Evolutionary conservation across 2,113 vertebrate species (phyloP).

Genomic region (Notiomystis cincta): DNA sequence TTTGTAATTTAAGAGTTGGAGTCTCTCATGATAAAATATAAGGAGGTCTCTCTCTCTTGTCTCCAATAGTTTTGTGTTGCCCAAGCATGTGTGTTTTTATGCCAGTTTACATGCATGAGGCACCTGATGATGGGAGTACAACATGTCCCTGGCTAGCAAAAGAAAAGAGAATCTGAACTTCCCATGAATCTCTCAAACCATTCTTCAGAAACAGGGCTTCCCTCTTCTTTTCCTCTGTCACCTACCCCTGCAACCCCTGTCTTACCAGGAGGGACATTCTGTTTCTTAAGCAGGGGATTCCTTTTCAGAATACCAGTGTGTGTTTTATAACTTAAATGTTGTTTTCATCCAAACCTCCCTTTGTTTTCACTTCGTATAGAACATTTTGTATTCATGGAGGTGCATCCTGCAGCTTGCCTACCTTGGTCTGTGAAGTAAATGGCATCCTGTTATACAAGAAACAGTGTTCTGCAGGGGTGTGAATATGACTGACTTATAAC

Average conservation of each 20-base stretch:
- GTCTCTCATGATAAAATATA: not conserved
- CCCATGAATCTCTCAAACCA: not conserved
- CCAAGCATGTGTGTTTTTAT: not conserved
- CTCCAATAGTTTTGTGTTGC: not conserved
- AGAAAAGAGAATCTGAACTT: not conserved
- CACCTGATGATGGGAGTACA: not conserved
- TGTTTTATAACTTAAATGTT: not conserved
- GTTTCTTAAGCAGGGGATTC: rapidly evolving
- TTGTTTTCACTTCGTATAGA: not conserved
- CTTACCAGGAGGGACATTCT: not conserved
- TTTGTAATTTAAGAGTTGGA: not conserved
- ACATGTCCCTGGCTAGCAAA: not conserved
- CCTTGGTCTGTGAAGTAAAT: not conserved
- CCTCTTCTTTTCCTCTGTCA: not conserved
- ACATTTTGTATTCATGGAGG: not conserved
- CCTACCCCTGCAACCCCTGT: not conserved
- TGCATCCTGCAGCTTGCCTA: not conserved
- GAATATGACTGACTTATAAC: not conserved
- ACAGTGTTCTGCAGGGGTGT: not conserved
- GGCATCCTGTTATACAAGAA: not conserved
- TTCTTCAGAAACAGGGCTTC: not conserved
- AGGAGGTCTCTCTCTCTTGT: not conserved
- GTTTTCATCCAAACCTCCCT: not conserved
- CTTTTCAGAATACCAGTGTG: not conserved
- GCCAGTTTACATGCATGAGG: not conserved